These are phyloP conservation scores for Leptura quadrifasciata DNA, from an alignment of 2,888 invertebrate species.

Conservation along the genomic window DNA sequence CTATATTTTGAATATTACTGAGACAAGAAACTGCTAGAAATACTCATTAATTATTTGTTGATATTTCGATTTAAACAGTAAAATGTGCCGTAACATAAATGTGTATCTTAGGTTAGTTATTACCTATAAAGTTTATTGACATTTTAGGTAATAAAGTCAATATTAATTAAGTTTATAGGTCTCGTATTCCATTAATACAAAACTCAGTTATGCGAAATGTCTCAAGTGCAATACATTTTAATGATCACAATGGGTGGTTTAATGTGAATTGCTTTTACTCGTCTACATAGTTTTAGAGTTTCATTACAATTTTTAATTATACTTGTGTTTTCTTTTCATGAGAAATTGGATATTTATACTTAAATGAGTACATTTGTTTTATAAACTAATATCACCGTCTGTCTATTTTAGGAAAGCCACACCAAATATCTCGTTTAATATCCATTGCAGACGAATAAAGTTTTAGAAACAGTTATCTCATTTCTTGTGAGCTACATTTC, in stretches of 20 bases:
- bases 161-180: conserved; percentile 37
- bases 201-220: conserved; percentile 17
- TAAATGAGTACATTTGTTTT: background rate
- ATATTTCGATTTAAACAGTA: background rate
- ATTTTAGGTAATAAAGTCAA: conserved; percentile 24
- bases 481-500: too few relatives aligned
- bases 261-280: conserved; percentile 20
- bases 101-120: conserved; percentile 35
- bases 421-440: too few relatives aligned
- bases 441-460: too few relatives aligned
- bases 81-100: conserved; percentile 5
- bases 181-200: conserved; percentile 22
- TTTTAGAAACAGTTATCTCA: too few relatives aligned
- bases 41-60: background rate
- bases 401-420: too few relatives aligned
- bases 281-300: background rate
- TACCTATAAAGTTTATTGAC: conserved; percentile 33
- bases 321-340: background rate
- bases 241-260: conserved; percentile 24
- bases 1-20: too few relatives aligned
- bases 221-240: conserved; percentile 37
- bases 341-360: background rate
- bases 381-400: too few relatives aligned
- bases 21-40: too few relatives aligned
- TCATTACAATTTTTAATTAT: background rate